Evolutionary conservation across 2,888 invertebrate species (phyloP), one percentile per base, ranked within the genome.

Genomic region (Epinotia nisella): DNA sequence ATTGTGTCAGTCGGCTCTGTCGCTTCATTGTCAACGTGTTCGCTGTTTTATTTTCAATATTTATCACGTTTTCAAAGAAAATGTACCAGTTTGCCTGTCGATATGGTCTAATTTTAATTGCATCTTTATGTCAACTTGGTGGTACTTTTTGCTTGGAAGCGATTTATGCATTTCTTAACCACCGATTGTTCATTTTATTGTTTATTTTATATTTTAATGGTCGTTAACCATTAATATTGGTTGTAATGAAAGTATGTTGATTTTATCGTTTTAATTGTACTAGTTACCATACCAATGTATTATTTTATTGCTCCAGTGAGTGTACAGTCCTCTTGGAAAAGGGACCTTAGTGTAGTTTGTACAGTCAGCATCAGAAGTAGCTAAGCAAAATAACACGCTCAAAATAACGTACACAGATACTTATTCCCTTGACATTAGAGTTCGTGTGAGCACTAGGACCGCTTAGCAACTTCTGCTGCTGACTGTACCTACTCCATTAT

Each of bases 111-210:
- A n/a, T 49, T 5, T 49, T n/a, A 5, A 5, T 49, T n/a, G 49
- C 49, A n/a, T n/a, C 15, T n/a, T 49, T 49, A 7, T n/a, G n/a
- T 49, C 4, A 49, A n/a, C 35, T n/a, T 49, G 0, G 19, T 9
- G 61, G 19, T 21, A 41, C 15, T 15, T 41, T 61, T 62, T 29
- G 49, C 49, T 29, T 24, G 49, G n/a, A 29, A n/a, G 24, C 62
- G 62, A 29, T 62, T 49, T 67, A 65, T 73, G 69, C 62, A 62
- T 73, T 74, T 71, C 45, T 71, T 51, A 35, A 61, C 71, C 72
- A 72, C 72, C 72, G 72, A 72, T 62, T 68, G 67, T 67, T 72
- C 56, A 21, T 45, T 67, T 72, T 67, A 51, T 67, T 45, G 66
- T 51, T 59, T 39, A 59, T 68, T 69, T 69, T 61, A 39, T 69